These are phyloP conservation scores for Tolypeutes matacus DNA, from an alignment of 2,797 vertebrate species.

Conservation along the genomic window DNA sequence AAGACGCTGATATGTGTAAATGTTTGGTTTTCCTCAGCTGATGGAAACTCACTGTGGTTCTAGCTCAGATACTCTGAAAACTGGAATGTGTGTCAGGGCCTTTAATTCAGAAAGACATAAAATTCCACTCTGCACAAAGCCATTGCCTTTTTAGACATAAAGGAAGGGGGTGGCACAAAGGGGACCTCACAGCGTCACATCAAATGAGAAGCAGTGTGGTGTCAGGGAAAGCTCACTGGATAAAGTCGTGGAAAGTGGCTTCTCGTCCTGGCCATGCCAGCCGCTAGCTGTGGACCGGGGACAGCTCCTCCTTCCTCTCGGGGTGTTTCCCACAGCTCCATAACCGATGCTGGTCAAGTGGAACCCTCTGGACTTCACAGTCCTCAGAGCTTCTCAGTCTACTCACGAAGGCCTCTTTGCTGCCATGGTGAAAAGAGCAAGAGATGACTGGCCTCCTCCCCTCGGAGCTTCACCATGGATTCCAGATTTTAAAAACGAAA, in stretches of 20 bases:
- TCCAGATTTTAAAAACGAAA: slow-evolving; percentile 37
- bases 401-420: neutral
- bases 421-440: neutral
- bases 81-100: slow-evolving; percentile 40
- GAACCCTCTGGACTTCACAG: neutral
- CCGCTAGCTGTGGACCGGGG: neutral
- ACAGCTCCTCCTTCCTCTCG: neutral
- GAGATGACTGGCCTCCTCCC: neutral
- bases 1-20: slow-evolving; percentile 75
- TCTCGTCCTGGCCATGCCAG: neutral
- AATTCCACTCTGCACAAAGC: neutral
- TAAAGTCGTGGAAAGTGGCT: neutral
- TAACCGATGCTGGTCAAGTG: neutral
- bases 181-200: neutral
- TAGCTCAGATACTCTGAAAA: slow-evolving; percentile 46
- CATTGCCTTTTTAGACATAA: neutral
- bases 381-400: neutral
- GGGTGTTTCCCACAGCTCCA: no score
- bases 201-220: neutral
- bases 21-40: slow-evolving; percentile 71
- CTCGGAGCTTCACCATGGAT: no score
- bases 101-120: slow-evolving; percentile 58
- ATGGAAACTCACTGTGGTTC: slow-evolving; percentile 80
- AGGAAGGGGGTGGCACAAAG: neutral
- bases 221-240: neutral